phyloP scores from a whole-genome alignment of 2,888 invertebrate species.

The Mesorhabditis sp. region DNA sequence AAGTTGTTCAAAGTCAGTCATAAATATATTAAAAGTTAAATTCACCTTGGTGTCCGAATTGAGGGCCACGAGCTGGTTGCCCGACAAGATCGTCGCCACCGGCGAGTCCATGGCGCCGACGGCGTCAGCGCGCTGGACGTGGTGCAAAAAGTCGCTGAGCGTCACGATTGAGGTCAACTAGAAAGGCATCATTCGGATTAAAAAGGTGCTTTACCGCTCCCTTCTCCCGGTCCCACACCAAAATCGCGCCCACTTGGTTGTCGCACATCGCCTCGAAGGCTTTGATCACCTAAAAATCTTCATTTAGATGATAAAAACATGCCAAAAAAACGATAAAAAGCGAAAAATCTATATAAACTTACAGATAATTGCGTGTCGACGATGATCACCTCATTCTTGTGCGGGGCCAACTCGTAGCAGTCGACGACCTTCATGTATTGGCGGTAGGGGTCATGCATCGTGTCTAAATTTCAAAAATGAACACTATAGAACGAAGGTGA shows the following conservation, averaged over 20 bases:
- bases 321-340: not conserved
- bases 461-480: slow-evolving; percentile 19
- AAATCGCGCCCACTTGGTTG: slow-evolving; percentile 27
- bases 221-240: slow-evolving; percentile 30
- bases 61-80: slow-evolving; percentile 23
- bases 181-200: not conserved
- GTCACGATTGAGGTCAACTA: slow-evolving; percentile 24
- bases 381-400: slow-evolving; percentile 23
- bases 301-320: not conserved
- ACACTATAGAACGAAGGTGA: not conserved
- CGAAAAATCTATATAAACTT: not conserved
- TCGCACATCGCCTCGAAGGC: slow-evolving; percentile 30
- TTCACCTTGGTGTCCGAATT: slow-evolving; percentile 13
- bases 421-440: slow-evolving; percentile 44
- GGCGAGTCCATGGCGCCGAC: not conserved
- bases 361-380: slow-evolving; percentile 26
- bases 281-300: slow-evolving; percentile 18
- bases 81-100: slow-evolving; percentile 22
- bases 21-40: too few relatives aligned
- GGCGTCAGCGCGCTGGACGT: not conserved
- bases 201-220: not conserved
- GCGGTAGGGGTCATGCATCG: slow-evolving; percentile 35
- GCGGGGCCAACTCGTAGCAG: slow-evolving; percentile 36
- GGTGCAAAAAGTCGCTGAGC: slow-evolving; percentile 19
- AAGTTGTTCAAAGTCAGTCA: not conserved